Evolutionary conservation across 2,888 invertebrate species (phyloP), one percentile per base, ranked within the genome.

Genomic region (Calliphora vomitoria): DNA sequence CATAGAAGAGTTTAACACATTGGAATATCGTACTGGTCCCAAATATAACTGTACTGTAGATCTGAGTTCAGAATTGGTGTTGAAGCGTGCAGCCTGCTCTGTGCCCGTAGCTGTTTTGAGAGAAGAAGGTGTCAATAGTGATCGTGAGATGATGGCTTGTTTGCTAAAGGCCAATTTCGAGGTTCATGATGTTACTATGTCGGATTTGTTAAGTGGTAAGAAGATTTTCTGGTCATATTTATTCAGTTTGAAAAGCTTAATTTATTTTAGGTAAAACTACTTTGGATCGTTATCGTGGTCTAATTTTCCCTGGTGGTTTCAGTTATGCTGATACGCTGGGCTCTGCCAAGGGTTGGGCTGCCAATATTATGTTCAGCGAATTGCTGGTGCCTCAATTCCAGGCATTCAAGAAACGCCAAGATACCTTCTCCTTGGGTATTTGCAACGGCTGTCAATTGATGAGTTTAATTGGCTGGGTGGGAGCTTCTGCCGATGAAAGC

Each of bases 391-490:
- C 95, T 0, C 97, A 98, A 92, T 97, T 99, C 90, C 94, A 96
- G 31, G 94, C 95, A 78, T 99, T 99, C 94, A 95, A 95, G 89
- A 94, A 94, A 53, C 95, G 97, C 15, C 92, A 94, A 0, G 97
- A 99, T 92, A 98, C 98, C 0, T 99, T 99, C 93, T 98, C 98
- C 75, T 95, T 99, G 89, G 99, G 99, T 44, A 97, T 99, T n/a
- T 99, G 99, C 92, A 99, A 99, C 93, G 99, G 99, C 0, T 99
- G 99, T 92, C 99, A 99, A 92, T 94, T 99, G 89, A 98, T 99
- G 98, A 97, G 97, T 6, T 94, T 98, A 35, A 95, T 99, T 8
- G 98, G 98, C 5, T 99, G 98, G 98, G 95, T 99, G 69, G 97
- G 97, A 62, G 94, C 98, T 76, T 96, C 96, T 62, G 89, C 11